Conservation (phyloP, 2,888 invertebrate species). For the Tiliacea aurago region DNA sequence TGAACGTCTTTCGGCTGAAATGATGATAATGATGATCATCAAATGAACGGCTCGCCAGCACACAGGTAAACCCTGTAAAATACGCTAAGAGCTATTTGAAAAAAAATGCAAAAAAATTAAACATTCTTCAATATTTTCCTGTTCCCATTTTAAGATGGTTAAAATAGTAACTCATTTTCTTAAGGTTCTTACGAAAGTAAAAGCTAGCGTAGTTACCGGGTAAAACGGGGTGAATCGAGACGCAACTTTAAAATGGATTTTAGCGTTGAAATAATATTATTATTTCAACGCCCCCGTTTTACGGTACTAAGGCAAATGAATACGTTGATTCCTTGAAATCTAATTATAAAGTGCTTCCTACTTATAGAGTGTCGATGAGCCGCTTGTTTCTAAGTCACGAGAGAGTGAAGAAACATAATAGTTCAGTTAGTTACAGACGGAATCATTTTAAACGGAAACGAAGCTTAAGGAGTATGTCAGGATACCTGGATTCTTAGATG, state of each 20-base stretch:
- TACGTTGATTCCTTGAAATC: not conserved
- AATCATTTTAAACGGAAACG: not conserved
- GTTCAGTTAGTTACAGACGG: not conserved
- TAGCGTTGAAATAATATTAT: too few relatives aligned
- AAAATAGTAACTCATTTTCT: not conserved
- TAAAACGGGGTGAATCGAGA: too few relatives aligned
- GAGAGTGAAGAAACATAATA: not conserved
- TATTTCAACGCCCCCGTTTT: too few relatives aligned
- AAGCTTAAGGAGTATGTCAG: too few relatives aligned
- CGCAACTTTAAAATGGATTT: too few relatives aligned
- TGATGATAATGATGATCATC: too few relatives aligned
- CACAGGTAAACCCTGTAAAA: too few relatives aligned
- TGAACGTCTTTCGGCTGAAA: too few relatives aligned
- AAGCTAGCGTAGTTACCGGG: not conserved
- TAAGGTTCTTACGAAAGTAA: not conserved
- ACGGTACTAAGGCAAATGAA: slow-evolving; percentile 6
- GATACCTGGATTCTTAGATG: too few relatives aligned
- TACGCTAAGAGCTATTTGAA: too few relatives aligned
- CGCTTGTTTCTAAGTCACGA: not conserved
- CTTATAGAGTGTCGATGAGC: slow-evolving; percentile 12
- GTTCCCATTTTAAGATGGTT: not conserved
- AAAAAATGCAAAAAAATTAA: too few relatives aligned
- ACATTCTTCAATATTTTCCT: not conserved
- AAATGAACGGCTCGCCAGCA: too few relatives aligned
- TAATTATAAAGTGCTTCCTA: not conserved